Conservation (phyloP, 1,140 invertebrate species). For the Heliconius nattereri region DNA sequence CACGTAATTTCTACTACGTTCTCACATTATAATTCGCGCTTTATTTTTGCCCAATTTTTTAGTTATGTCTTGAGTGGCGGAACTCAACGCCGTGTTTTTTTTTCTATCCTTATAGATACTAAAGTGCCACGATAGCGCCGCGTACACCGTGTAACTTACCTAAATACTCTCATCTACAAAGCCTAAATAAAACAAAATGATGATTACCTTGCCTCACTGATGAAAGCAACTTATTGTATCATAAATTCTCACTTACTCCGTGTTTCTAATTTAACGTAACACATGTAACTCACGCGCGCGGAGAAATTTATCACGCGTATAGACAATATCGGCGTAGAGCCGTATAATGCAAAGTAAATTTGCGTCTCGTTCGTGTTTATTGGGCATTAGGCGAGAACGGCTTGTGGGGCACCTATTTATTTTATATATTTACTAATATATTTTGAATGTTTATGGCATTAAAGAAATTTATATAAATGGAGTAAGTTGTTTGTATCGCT, state of each 20-base stretch:
- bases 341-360: constrained; percentile 32
- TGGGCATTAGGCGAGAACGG: constrained; percentile 15
- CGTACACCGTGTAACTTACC: too few species aligned
- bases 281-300: constrained; percentile 6
- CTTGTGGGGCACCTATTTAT: not conserved
- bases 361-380: constrained; percentile 33
- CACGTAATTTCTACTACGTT: too few species aligned
- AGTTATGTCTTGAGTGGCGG: too few species aligned
- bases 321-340: constrained; percentile 23
- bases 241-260: constrained; percentile 14
- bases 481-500: too few species aligned
- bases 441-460: not conserved
- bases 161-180: not conserved
- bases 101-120: too few species aligned
- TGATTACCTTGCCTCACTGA: not conserved
- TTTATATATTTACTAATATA: not conserved
- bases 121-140: too few species aligned
- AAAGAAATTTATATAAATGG: too few species aligned
- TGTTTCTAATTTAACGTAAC: constrained; percentile 29
- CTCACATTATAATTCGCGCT: too few species aligned
- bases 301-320: constrained; percentile 38
- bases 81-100: too few species aligned
- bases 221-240: constrained; percentile 2
- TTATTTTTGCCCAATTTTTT: too few species aligned
- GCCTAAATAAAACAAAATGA: not conserved